Base-by-base conservation (phyloP, 2,797 vertebrate genomes). In the Emys orbicularis region DNA sequence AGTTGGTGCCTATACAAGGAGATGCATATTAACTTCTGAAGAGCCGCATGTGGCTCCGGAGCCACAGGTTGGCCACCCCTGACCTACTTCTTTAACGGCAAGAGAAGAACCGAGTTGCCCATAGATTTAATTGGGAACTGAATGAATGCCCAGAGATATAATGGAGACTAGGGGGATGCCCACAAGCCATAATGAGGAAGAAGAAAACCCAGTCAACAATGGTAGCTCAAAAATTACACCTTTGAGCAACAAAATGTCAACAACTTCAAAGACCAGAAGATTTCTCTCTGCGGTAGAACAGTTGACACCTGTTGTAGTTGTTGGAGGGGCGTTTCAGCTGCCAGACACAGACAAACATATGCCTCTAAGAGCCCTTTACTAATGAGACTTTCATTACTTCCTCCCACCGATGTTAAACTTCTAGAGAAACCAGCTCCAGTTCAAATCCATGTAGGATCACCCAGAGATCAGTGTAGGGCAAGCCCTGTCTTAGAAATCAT, bases 301-400 rank as follows among this genome's bases (percentile, higher is more conserved):
- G 65, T 93, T 93, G 94, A 44, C 83, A 88, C 47, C 86, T 88
- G 61, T 23, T 77, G 88, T 82, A 88, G 86, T 61, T 90, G n/a
- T 27, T 50, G 1, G 1, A n/a, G 34, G 19, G 57, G 16, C 31
- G 1, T 65, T 94, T 89, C 81, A 91, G 79, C 6, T 1, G 4
- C 34, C 49, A 18, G 29, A 29, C 1, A 4, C 9, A 54, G 37
- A 61, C n/a, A 41, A 53, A 89, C 56, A 29, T 41, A 53, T 53
- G 41, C 86, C 93, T 80, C 6, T 10, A 81, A 29, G 0, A 83
- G 12, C 56, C 4, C 1, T 13, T 81, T 90, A 87, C 4, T 1
- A 4, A 85, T 53, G 41, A 47, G 6, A 4, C 11, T 72, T 50
- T 29, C 31, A 41, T 84, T 37, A 34, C 84, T 59, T 23, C 1